Conservation (phyloP, 2,797 vertebrate genomes). For the Luscinia luscinia region DNA sequence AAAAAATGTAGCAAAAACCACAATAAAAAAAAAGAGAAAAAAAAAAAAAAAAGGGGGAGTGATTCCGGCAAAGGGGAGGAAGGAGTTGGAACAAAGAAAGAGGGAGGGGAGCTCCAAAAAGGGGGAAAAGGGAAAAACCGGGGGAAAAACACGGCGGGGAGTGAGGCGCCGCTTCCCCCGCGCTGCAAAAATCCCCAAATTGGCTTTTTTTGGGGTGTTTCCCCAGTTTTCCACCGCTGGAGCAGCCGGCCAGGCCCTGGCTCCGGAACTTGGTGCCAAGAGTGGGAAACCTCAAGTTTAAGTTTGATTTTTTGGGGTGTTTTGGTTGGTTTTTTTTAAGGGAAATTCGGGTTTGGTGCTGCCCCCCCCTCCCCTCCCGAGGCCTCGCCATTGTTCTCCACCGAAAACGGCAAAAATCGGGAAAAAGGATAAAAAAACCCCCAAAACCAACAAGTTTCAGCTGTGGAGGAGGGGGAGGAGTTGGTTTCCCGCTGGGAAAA, state of each 20-base stretch:
- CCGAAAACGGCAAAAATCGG: not conserved
- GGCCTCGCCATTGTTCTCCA: not conserved
- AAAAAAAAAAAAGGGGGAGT: not conserved
- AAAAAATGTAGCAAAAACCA: not conserved
- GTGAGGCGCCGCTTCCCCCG: not conserved
- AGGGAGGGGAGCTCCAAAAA: not conserved
- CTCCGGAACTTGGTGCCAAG: not conserved
- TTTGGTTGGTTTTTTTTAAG: not conserved
- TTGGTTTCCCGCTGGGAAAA: not conserved
- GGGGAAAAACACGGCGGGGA: not conserved
- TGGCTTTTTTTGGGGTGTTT: not conserved
- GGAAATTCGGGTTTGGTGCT: not conserved
- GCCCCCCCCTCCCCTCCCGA: too few relatives aligned
- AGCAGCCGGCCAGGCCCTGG: not conserved
- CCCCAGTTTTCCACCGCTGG: fast-evolving
- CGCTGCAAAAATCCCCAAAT: not conserved
- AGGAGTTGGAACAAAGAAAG: not conserved
- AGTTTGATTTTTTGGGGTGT: not conserved
- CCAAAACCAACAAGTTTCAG: not conserved
- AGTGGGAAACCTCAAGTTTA: not conserved
- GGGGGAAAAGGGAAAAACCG: not conserved
- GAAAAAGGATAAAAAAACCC: fast-evolving
- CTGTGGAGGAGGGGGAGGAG: not conserved
- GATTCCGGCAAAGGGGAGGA: not conserved
- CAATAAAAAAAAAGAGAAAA: not conserved